A percentile compares a stretch with the other conserved stretches of the same genome.
phyloP scores from a whole-genome alignment of 1,140 invertebrate genomes.

The Adoxophyes honmai region DNA sequence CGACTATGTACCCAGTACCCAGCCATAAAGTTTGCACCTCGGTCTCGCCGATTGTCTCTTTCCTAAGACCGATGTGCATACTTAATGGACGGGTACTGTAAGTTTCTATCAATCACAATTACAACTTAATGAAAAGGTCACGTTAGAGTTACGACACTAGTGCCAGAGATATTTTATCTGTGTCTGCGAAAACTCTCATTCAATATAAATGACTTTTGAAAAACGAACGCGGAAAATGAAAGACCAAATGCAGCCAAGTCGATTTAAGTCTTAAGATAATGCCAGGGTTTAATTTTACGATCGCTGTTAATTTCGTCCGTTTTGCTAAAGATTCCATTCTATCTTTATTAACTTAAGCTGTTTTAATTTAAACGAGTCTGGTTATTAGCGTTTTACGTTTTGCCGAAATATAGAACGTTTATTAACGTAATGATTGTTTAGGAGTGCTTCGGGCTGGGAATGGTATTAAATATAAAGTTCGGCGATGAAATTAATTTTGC shows the following conservation, averaged over 20 bases:
- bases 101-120: too few relatives aligned
- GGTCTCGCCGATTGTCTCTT: too few relatives aligned
- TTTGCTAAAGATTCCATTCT: background rate
- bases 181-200: too few relatives aligned
- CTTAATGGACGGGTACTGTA: too few relatives aligned
- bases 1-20: too few relatives aligned
- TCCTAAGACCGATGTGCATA: too few relatives aligned
- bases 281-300: background rate
- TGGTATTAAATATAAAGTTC: background rate
- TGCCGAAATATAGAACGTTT: background rate
- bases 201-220: too few relatives aligned
- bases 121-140: too few relatives aligned
- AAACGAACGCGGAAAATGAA: too few relatives aligned
- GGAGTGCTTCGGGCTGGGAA: background rate
- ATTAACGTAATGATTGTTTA: background rate
- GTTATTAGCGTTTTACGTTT: background rate
- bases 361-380: background rate
- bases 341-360: constrained; percentile 6
- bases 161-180: too few relatives aligned
- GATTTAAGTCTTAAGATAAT: background rate
- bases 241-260: background rate
- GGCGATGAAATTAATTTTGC: background rate
- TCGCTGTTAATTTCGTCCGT: background rate
- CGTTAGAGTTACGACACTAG: too few relatives aligned
- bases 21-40: too few relatives aligned